Percentiles rank a stretch among this genome's conserved stretches.
These are phyloP conservation scores for Tachypleus tridentatus DNA, from an alignment of 1,140 invertebrate species.

Conservation along the genomic window DNA sequence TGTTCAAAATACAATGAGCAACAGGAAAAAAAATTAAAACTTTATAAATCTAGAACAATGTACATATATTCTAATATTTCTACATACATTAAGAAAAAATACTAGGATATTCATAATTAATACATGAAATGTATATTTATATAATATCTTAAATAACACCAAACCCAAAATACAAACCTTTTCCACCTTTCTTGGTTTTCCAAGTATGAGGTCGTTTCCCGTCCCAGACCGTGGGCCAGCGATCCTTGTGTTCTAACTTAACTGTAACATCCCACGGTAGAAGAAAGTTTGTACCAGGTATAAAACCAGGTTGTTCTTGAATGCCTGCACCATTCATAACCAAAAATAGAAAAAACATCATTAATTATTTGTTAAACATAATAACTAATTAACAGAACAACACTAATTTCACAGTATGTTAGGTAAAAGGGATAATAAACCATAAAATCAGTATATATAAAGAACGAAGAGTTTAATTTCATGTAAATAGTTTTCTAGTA, in stretches of 20 bases:
- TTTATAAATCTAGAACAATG: no score
- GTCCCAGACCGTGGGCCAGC: slow-evolving; percentile 24
- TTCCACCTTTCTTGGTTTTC: slow-evolving; percentile 26
- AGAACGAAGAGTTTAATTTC: not conserved
- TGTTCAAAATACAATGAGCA: slow-evolving; percentile 20
- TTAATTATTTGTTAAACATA: not conserved
- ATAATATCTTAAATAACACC: not conserved
- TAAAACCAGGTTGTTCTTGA: slow-evolving; percentile 60
- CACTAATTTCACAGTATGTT: no score
- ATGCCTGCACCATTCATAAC: slow-evolving; percentile 25
- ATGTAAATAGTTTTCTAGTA: slow-evolving; percentile 33
- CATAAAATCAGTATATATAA: slow-evolving; percentile 6
- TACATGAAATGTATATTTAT: slow-evolving; percentile 1
- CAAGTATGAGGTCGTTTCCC: slow-evolving; percentile 30
- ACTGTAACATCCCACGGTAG: slow-evolving; percentile 91
- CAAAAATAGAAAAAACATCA: no score
- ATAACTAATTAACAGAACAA: not conserved
- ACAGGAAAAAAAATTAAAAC: not conserved
- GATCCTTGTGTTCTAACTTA: slow-evolving; percentile 32
- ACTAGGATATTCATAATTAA: slow-evolving; percentile 3
- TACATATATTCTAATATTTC: not conserved
- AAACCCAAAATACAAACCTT: slow-evolving; percentile 15
- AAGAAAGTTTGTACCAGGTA: slow-evolving; percentile 77
- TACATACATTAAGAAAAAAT: not conserved
- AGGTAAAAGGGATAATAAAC: not conserved